A percentile compares a stretch with the other conserved stretches of the same genome.
Conservation (phyloP, 2,797 vertebrate genomes). For the Zenarchopterus dispar region DNA sequence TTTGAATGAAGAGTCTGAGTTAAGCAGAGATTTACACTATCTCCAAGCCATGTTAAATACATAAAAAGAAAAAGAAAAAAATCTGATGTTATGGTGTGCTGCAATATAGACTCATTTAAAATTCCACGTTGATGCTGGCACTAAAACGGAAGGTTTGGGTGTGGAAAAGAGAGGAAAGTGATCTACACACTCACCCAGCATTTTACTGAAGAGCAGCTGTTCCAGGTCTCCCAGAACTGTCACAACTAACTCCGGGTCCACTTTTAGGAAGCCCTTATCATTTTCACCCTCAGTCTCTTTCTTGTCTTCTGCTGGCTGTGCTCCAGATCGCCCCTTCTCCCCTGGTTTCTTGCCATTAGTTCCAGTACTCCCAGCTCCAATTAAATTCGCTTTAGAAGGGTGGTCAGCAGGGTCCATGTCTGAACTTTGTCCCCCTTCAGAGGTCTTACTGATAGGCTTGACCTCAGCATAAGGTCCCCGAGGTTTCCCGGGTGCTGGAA, state of each 20-base stretch:
- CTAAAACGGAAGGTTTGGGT: slow-evolving; percentile 51
- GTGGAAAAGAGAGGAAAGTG: slow-evolving; percentile 33
- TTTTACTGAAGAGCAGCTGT: slow-evolving; percentile 97
- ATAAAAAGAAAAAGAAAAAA: neutral
- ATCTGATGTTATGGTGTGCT: slow-evolving; percentile 43
- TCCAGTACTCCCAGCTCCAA: slow-evolving; percentile 57
- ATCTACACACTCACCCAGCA: slow-evolving; percentile 88
- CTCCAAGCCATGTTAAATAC: too few species aligned
- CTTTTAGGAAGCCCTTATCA: slow-evolving; percentile 92
- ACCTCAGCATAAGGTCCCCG: slow-evolving; percentile 94
- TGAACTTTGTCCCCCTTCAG: slow-evolving; percentile 74
- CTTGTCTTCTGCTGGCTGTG: slow-evolving; percentile 68
- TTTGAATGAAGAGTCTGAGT: neutral
- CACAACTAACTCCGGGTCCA: slow-evolving; percentile 96
- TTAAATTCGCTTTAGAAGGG: slow-evolving; percentile 81
- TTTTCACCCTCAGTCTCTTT: slow-evolving; percentile 84
- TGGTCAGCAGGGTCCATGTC: slow-evolving; percentile 54
- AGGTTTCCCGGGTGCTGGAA: slow-evolving; percentile 82
- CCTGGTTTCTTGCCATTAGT: slow-evolving; percentile 62
- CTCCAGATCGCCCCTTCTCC: slow-evolving; percentile 54
- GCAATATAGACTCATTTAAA: slow-evolving; percentile 67
- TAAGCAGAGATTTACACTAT: too few species aligned
- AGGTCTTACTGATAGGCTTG: slow-evolving; percentile 92
- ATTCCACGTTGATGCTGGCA: slow-evolving; percentile 60
- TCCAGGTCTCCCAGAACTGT: slow-evolving; percentile 96